These are phyloP conservation scores for Malurus melanocephalus DNA, from an alignment of 2,113 vertebrate genomes.

Conservation along the genomic window DNA sequence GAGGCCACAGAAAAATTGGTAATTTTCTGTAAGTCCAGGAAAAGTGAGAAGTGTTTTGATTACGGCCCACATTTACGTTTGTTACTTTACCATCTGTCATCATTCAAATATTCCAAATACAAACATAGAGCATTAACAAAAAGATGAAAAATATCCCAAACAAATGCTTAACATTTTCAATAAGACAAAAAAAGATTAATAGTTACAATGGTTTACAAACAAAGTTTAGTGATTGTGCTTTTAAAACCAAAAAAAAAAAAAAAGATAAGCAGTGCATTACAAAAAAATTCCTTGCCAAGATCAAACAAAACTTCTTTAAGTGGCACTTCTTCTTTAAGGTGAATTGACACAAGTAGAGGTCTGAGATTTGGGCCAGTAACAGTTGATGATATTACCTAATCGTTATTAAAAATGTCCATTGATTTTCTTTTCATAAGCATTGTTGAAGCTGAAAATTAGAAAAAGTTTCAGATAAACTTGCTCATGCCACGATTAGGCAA, in stretches of 20 bases:
- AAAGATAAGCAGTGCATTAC: constrained; percentile 95
- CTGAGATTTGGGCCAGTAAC: constrained; percentile 77
- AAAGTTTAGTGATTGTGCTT: constrained; percentile 99
- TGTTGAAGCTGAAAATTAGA: constrained; percentile 67
- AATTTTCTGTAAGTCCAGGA: constrained; percentile 62
- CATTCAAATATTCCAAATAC: constrained; percentile 82
- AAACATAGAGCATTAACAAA: constrained; percentile 88
- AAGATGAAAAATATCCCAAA: constrained; percentile 75
- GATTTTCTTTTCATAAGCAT: constrained; percentile 52
- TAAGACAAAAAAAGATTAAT: constrained; percentile 97
- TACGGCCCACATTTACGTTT: constrained; percentile 65
- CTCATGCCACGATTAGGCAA: constrained; percentile 59
- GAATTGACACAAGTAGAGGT: constrained; percentile 83
- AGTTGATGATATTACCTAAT: constrained; percentile 59
- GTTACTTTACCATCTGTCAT: constrained; percentile 72
- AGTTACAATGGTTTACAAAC: constrained; percentile 99
- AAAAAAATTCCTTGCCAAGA: constrained; percentile 77
- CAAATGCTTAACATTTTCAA: constrained; percentile 86
- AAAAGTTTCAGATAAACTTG: constrained; percentile 64
- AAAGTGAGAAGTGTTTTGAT: constrained; percentile 63
- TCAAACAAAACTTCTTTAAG: constrained; percentile 84
- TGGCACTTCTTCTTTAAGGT: constrained; percentile 91
- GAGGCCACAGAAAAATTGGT: constrained; percentile 65
- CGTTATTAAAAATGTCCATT: constrained; percentile 72
- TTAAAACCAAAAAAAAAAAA: constrained; percentile 97